Evolutionary conservation across 2,797 vertebrate species (phyloP), one percentile per base, ranked within the genome.

Genomic region (Clarias fuscus): DNA sequence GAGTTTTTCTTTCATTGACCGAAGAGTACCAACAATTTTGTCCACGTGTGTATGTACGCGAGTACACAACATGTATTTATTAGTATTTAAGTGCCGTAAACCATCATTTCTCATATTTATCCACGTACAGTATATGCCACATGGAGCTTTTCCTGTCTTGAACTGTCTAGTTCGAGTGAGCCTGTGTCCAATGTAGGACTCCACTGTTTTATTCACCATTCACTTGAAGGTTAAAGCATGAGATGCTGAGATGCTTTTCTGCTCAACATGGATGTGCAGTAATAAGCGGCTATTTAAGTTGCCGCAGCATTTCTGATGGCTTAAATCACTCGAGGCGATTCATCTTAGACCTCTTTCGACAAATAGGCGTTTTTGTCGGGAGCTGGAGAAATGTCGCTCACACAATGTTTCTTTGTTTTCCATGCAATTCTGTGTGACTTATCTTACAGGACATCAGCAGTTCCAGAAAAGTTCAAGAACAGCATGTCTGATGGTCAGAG

Each of bases 221-320:
- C 2, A 40, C 11, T 6, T 40, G 0, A 30, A 6, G 8, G 10
- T 33, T 37, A 27, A 59, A 13, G 27, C 53, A 56, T 18, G 48
- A 53, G 48, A 68, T 5, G 64, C 59, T 80, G 78, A 64, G 22
- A 62, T n/a, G 77, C 58, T 40, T 79, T 62, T 62, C 59, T 79
- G 59, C 20, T 37, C 77, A 40, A 58, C 17, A 8, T 64, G 14
- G 7, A 64, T 18, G 37, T 48, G 11, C 48, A 11, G 10, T n/a
- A n/a, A 40, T 64, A 24, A 64, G 33, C 62, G 22, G 62, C 43
- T 64, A 40, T 78, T 59, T 59, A 33, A 59, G 13, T 40, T 40
- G 40, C 22, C 14, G 13, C 22, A 64, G 14, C 22, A 22, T 64
- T 80, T 37, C 24, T 17, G 3, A 15, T 3, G 17, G 59, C 33